A percentile compares a stretch with the other conserved stretches of the same genome.
Conservation (phyloP, 2,797 vertebrate genomes). For the Coregonus ussuriensis region DNA sequence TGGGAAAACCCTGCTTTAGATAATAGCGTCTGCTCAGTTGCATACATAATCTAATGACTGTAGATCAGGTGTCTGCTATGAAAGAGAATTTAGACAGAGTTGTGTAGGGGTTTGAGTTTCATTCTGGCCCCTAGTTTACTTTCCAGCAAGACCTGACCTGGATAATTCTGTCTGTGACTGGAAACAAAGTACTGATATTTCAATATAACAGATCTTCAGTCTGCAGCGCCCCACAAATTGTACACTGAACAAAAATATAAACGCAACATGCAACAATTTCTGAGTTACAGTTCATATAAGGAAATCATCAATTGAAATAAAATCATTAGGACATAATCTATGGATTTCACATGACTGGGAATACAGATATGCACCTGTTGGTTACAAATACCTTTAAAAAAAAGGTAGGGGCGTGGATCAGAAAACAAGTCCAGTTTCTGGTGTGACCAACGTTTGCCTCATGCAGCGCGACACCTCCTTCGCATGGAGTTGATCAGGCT, state of each 20-base stretch:
- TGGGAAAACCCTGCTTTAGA: background rate
- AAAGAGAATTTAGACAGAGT: background rate
- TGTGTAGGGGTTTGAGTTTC: constrained; percentile 39
- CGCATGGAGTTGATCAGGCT: too few relatives aligned
- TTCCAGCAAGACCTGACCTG: constrained; percentile 30
- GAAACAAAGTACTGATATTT: background rate
- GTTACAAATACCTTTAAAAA: too few relatives aligned
- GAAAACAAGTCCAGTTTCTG: too few relatives aligned
- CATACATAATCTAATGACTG: background rate
- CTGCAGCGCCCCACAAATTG: background rate
- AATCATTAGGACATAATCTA: too few relatives aligned
- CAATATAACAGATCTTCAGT: background rate
- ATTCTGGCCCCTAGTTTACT: background rate
- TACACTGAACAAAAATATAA: background rate
- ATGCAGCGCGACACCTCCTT: too few relatives aligned
- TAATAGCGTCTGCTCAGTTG: constrained; percentile 23
- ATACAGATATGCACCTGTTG: too few relatives aligned
- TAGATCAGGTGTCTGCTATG: constrained; percentile 42
- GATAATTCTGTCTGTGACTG: constrained; percentile 16
- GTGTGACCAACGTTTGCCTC: too few relatives aligned
- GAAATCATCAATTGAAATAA: too few relatives aligned
- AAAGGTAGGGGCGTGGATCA: too few relatives aligned
- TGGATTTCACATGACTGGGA: too few relatives aligned
- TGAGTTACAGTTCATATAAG: too few relatives aligned
- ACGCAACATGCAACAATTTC: too few relatives aligned